Evolutionary conservation across 64 coral and sea anemone species (phyloP).

Genomic region (Orbicella faveolata): DNA sequence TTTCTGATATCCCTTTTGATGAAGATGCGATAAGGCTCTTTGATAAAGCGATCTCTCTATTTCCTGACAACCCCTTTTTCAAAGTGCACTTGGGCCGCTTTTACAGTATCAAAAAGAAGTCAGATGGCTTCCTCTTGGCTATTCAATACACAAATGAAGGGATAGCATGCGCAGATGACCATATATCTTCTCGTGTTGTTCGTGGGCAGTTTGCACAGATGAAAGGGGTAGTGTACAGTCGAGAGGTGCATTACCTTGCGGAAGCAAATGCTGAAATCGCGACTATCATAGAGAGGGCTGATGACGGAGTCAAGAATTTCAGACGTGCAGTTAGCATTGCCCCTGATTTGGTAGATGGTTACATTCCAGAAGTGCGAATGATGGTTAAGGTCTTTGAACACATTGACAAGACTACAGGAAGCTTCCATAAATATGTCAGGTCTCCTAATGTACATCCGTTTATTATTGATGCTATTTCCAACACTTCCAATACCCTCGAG

Average conservation of each 20-base stretch:
- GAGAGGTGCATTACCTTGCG: constrained; percentile 37
- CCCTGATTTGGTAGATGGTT: constrained; percentile 34
- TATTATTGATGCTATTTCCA: constrained; percentile 46
- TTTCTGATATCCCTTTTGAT: constrained; percentile 45
- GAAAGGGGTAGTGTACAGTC: constrained; percentile 73
- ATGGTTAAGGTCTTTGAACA: constrained; percentile 55
- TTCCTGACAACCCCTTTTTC: constrained; percentile 59
- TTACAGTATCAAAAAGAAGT: constrained; percentile 39
- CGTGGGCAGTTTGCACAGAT: constrained; percentile 71
- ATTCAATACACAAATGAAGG: constrained; percentile 62
- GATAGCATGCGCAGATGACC: not conserved
- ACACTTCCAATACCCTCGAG: constrained; percentile 37
- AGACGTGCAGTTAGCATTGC: constrained; percentile 50
- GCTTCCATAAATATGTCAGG: constrained; percentile 10
- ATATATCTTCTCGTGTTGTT: not conserved
- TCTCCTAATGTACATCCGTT: constrained; percentile 6
- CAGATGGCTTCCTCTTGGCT: constrained; percentile 38
- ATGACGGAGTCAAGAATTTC: constrained; percentile 57
- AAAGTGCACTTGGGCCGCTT: constrained; percentile 74
- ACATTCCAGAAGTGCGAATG: constrained; percentile 71
- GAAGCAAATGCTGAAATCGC: not conserved
- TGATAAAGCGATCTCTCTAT: constrained; percentile 47
- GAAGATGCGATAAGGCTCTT: constrained; percentile 62
- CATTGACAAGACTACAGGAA: constrained; percentile 28
- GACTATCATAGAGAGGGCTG: constrained; percentile 8